Evolutionary conservation across 2,113 vertebrate species (phyloP), one percentile per base, ranked within the genome.

Genomic region (Hemichromis elongatus): DNA sequence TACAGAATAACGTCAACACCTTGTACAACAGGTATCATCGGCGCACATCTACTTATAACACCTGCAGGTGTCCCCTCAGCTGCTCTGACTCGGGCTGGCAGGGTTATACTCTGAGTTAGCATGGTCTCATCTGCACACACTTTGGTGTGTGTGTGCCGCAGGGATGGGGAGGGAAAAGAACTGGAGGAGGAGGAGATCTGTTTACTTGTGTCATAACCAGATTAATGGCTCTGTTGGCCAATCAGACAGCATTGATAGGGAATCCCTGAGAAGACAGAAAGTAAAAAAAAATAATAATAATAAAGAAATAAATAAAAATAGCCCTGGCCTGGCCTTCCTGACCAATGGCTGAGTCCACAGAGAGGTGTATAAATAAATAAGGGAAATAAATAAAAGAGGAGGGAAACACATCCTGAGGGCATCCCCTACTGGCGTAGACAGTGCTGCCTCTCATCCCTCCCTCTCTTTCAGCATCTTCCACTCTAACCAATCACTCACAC

Each of bases 371-470:
- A 94, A 93, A 95, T 93, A 94, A 93, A 96, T 90, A 94, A 92
- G 87, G 92, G 89, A 94, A 92, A 93, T 93, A 95, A 95, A 95
- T 93, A 94, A 94, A 94, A 94, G 89, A 92, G 89, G 79, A 93
- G 93, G 93, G 91, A 93, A 94, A 93, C 93, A 92, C 93, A 93
- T 95, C 94, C 94, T 93, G 88, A 93, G 94, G 93, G 95, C 92
- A 95, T 94, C 92, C 92, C 93, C 91, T 92, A 89, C 93, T 92
- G 93, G 90, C 90, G 77, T 79, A 89, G 89, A 93, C 82, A 85
- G 77, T n/a, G 12, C 83, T 86, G 82, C 80, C 86, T 92, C 91
- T 85, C 87, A 88, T 81, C 50, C 35, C 30, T 63, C 79, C 56
- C 88, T 79, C 88, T 33, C 88, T 59, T 77, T 30, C 82, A 89